phyloP scores from a whole-genome alignment of 2,888 invertebrate species.

The Malthinus flaveolus region DNA sequence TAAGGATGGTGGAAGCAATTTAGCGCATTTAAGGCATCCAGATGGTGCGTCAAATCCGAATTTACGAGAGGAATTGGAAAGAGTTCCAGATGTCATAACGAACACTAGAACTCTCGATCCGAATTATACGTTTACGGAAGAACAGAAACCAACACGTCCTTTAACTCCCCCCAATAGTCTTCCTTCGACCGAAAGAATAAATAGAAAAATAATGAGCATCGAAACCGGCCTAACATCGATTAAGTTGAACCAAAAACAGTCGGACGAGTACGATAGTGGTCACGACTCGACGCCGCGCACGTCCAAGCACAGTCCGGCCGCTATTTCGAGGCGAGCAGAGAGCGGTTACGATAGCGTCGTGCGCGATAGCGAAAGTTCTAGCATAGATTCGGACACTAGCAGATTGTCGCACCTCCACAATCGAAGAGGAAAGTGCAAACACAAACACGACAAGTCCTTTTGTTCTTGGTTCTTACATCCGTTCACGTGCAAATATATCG shows the following conservation, averaged over 20 bases:
- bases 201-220: conserved; percentile 63
- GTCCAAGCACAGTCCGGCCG: conserved; percentile 78
- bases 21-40: conserved; percentile 79
- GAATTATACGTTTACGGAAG: conserved; percentile 39
- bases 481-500: conserved; percentile 76
- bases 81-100: conserved; percentile 65
- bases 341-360: conserved; percentile 92
- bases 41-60: conserved; percentile 94
- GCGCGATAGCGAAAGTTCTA: conserved; percentile 85
- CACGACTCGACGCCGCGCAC: conserved; percentile 83
- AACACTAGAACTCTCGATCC: conserved; percentile 31
- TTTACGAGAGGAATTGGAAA: conserved; percentile 68
- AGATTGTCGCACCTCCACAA: conserved; percentile 54
- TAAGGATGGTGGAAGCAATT: conserved; percentile 55
- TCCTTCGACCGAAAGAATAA: conserved; percentile 66
- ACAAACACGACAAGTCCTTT: conserved; percentile 69
- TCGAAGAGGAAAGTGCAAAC: conserved; percentile 64
- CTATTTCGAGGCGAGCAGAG: conserved; percentile 79
- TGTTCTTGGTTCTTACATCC: conserved; percentile 78
- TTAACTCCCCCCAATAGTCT: conserved; percentile 62
- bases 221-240: conserved; percentile 68
- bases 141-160: conserved; percentile 53
- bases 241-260: conserved; percentile 57
- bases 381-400: conserved; percentile 73
- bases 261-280: conserved; percentile 81